Base-by-base conservation (phyloP, 2,888 invertebrate genomes). In the Acleris literana region DNA sequence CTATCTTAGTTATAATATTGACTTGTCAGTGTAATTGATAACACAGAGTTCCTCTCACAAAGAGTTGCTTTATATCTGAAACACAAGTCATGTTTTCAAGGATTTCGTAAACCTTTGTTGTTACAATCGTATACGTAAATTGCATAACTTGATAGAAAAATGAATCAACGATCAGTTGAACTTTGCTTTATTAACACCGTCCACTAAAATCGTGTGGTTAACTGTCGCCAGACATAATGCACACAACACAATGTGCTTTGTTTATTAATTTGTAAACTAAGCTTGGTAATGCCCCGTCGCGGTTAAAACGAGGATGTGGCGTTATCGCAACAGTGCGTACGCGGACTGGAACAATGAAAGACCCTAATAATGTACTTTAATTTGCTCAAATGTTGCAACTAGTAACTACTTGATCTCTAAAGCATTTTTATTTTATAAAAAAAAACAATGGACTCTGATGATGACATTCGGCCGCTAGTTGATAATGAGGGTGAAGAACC, bases 401-500 rank as follows among this genome's bases (percentile, higher is more conserved):
- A 29, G 9, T 39, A 56, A 53, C 17, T 20, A 55, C 51, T 53
- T 61, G 65, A 67, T 60, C 58, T 63, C 39, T 49, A n/a, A n/a
- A 22, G 51, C 58, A 68, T 65, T 63, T 71, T 18, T 53, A 51
- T 44, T 62, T 46, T 39, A 13, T 33, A 57, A 11, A n/a, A 33
- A 44, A 25, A 70, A 44, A 68, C 56, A 22, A 88, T 88, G 86
- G 83, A 85, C 60, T 83, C 80, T 0, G 90, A 90, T 60, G 90
- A 91, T 63, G 90, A 90, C 71, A 76, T 82, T 69, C 86, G 82
- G 55, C 91, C 91, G 5, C 77, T 92, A 5, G 89, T 92, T 65
- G 78, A 82, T n/a, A 82, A 87, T 73, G 84, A 83, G 60, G 76
- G 74, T 18, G 71, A 69, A 46, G 70, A 69, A 22, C 71, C 66